A percentile compares a stretch with the other conserved stretches of the same genome.
Evolutionary conservation across 2,797 vertebrate species (phyloP).

Genomic region (Tragelaphus oryx): DNA sequence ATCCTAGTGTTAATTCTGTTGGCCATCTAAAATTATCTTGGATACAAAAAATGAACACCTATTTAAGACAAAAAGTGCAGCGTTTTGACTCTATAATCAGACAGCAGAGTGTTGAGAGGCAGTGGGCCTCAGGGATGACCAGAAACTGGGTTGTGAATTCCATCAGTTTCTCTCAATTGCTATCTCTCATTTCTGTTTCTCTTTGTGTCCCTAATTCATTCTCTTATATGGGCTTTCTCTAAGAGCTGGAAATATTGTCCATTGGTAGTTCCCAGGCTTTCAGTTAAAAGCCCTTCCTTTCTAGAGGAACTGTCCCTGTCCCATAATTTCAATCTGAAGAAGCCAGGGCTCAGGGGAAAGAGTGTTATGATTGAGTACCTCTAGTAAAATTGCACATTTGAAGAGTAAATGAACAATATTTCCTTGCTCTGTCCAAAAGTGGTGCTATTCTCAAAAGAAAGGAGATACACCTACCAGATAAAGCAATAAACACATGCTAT

Average conservation of each 20-base stretch:
- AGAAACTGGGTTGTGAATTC: neutral
- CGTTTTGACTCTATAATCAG: neutral
- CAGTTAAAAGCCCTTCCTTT: neutral
- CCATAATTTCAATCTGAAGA: neutral
- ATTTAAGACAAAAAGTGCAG: neutral
- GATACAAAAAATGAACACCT: neutral
- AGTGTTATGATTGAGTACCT: neutral
- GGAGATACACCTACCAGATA: neutral
- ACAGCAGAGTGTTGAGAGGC: neutral
- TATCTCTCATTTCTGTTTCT: neutral
- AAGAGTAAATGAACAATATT: neutral
- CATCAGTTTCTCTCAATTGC: accelerated
- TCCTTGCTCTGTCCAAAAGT: neutral
- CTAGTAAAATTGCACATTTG: neutral
- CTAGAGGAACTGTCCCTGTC: neutral
- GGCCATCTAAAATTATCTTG: neutral
- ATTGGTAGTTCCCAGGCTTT: neutral
- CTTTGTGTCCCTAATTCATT: neutral
- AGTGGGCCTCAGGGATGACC: no score
- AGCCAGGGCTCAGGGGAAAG: no score
- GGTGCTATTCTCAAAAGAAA: neutral
- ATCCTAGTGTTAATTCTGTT: neutral
- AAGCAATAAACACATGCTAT: neutral
- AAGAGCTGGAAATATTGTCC: neutral
- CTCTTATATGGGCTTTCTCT: neutral